Base-by-base conservation (phyloP, 1,140 invertebrate species). In the Diploscapter pachys region DNA sequence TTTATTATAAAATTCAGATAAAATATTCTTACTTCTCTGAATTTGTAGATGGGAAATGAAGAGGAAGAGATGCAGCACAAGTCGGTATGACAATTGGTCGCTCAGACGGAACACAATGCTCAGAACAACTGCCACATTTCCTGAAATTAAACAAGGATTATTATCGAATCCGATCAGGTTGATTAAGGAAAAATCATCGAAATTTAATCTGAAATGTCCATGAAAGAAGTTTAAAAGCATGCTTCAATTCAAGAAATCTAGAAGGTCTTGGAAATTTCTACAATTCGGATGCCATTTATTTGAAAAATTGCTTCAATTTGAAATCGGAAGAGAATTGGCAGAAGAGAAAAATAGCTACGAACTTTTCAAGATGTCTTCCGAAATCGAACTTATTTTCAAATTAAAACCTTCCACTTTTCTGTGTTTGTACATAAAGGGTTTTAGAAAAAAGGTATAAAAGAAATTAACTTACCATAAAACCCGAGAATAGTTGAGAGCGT, bases 31-130 rank as follows among this genome's bases (percentile, higher is more conserved):
- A 85, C 82, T 73, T 65, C 73, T 63, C 73, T 85, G 82, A 51
- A 83, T 74, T 75, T 86, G 83, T 51, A 85, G 56, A 72, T 85
- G 84, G 8, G 83, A 86, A 59, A 85, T 69, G 31, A 83, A 63
- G 31, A 86, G 62, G 69, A 85, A 86, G 4, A 83, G 5, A 56
- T 77, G 72, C 48, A 72, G 80, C 5, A 84, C 73, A 2, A 80
- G 5, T n/a, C 72, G 74, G 63, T 84, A 86, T 8, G 71, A 79
- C 51, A 53, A 63, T n/a, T 76, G 66, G 48, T 80, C 51, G 31
- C 85, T 75, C 5, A 85, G 74, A 56, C 78, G 55, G 81, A 83
- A 85, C 53, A 85, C 78, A 51, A 85, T 83, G 3, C 81, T 75
- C 53, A 86, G 71, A 0, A 85, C 80, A 5, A 85, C 76, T 53